These are phyloP conservation scores for Vanessa atalanta DNA, from an alignment of 1,140 invertebrate genomes.

Conservation along the genomic window DNA sequence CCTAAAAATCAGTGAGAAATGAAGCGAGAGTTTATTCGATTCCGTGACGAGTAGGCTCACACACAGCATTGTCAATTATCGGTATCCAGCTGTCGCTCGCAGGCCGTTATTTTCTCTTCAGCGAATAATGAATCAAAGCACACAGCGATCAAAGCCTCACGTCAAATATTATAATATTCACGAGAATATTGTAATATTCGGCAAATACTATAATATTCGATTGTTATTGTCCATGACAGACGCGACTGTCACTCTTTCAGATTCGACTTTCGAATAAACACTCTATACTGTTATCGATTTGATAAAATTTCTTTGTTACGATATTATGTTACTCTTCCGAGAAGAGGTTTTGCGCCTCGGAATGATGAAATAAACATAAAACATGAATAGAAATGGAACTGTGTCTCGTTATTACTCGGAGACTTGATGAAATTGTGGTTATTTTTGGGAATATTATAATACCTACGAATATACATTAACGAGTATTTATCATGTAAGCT, in stretches of 20 bases:
- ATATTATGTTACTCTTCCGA: slow-evolving; percentile 7
- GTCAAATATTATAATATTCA: slow-evolving; percentile 39
- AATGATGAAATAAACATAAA: not conserved
- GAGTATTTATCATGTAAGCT: no score
- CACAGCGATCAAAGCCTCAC: slow-evolving; percentile 30
- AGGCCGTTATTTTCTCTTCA: slow-evolving; percentile 30
- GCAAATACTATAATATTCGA: slow-evolving; percentile 29
- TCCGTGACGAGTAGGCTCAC: slow-evolving; percentile 1
- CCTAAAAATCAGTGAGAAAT: slow-evolving; percentile 19
- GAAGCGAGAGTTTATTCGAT: slow-evolving; percentile 12
- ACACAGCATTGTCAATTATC: slow-evolving; percentile 30
- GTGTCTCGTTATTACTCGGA: no score
- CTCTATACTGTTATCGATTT: slow-evolving; percentile 11
- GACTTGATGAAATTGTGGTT: no score
- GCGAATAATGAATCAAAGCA: slow-evolving; percentile 37
- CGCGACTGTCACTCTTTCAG: slow-evolving; percentile 26
- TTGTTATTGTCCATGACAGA: slow-evolving; percentile 38
- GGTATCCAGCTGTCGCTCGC: slow-evolving; percentile 35
- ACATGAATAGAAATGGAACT: not conserved
- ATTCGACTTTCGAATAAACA: slow-evolving; percentile 12
- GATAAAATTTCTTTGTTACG: slow-evolving; percentile 14
- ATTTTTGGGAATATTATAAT: no score
- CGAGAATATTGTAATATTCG: slow-evolving; percentile 33
- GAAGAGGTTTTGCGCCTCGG: not conserved
- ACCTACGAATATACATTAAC: no score